Percentiles rank a stretch among this genome's conserved stretches.
Conservation (phyloP, 2,888 invertebrate genomes). For the Ennomos erosarius region DNA sequence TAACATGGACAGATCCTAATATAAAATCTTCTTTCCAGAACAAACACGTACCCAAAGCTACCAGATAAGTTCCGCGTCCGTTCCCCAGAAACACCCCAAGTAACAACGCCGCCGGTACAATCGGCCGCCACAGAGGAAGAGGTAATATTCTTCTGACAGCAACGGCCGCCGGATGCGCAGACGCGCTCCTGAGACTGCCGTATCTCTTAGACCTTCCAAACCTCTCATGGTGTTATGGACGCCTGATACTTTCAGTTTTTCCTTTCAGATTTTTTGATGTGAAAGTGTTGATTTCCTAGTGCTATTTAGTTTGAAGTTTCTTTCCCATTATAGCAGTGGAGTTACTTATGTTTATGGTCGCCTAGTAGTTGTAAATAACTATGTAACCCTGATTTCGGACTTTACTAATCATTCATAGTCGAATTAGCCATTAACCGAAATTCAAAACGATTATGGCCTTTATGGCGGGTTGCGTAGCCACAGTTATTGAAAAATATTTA, state of each 20-base stretch:
- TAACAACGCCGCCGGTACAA: constrained; percentile 41
- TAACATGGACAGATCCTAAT: no score
- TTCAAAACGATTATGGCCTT: no score
- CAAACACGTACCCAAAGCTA: constrained; percentile 90
- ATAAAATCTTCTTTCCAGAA: constrained; percentile 63
- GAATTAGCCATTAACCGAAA: no score
- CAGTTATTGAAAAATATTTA: no score
- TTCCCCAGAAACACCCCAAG: constrained; percentile 69
- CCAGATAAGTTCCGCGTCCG: constrained; percentile 89
- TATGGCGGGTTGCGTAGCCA: no score
- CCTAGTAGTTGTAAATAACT: no score
- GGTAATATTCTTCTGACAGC: constrained; percentile 89
- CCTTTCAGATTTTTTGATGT: neutral
- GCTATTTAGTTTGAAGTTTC: no score
- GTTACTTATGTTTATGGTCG: no score
- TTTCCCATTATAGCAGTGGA: no score
- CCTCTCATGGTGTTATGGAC: constrained; percentile 30
- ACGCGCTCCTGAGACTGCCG: constrained; percentile 76
- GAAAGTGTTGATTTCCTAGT: constrained; percentile 1
- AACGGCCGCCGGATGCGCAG: constrained; percentile 50
- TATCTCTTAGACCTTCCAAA: constrained; percentile 66
- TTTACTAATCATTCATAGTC: no score
- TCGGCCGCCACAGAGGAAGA: constrained; percentile 80
- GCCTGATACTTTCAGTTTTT: constrained; percentile 39
- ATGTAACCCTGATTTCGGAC: no score